Base-by-base conservation (phyloP, 1,140 invertebrate species). In the Drosophila athabasca region DNA sequence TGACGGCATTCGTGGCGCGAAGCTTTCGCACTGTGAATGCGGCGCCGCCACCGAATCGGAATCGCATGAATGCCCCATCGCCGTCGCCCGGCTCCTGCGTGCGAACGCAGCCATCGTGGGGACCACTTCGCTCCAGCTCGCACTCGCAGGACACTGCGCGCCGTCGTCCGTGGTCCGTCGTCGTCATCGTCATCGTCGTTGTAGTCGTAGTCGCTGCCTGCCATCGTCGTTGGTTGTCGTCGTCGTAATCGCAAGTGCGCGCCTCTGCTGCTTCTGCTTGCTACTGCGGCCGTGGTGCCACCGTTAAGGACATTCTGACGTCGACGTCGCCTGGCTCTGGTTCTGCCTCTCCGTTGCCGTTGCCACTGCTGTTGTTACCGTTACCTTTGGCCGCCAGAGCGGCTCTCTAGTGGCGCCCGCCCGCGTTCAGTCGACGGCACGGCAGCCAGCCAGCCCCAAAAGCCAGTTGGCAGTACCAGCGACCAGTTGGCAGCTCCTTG, bases 281-380 rank as follows among this genome's bases (percentile, higher is more conserved):
- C 5, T 0, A 5, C 24, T 26, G 61, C 39, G 52, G 46, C 62
- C 59, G 69, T 80, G 57, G 62, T 66, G 71, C 72, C 46, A 48
- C 61, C 61, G 61, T 44, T 74, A 87, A 87, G 82, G 82, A 87
- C 79, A 87, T 76, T 82, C 76, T 45, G 50, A 50, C 64, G 67
- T 50, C 35, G 39, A 48, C 57, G 57, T 60, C 57, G 57, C 57
- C 57, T 57, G 54, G 54, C 39, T 57, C 54, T 57, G 54, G 54
- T 57, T 57, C 54, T 57, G 54, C 29, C 44, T 57, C 44, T 57
- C 17, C 46, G 31, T 45, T 11, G 13, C 60, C 22, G 43, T 53
- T 41, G 50, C 39, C 60, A 50, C 41, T 45, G 24, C 29, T 19
- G 39, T 24, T 29, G 35, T 39, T 39, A 39, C 35, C 35, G 35